A percentile compares a stretch with the other conserved stretches of the same genome.
These are phyloP conservation scores for Polydrusus pterygomalis DNA, from an alignment of 2,888 invertebrate genomes.

Conservation along the genomic window DNA sequence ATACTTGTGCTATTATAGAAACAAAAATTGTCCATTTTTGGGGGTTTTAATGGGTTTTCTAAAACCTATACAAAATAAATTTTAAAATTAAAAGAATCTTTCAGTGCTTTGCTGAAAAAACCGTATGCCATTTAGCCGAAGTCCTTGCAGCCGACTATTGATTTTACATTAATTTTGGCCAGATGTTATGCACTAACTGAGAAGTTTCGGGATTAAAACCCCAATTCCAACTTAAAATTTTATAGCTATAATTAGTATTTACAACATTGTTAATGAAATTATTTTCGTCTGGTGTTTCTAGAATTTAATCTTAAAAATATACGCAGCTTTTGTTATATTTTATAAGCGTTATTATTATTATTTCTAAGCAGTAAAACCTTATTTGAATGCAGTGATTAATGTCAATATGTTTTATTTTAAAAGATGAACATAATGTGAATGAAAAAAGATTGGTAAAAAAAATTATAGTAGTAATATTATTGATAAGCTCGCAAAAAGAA, in stretches of 20 bases:
- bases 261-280: slow-evolving; percentile 23
- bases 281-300: slow-evolving; percentile 17
- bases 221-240: slow-evolving; percentile 37
- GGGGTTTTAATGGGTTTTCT: neutral
- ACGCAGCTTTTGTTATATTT: neutral
- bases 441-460: too few relatives aligned
- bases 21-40: too few relatives aligned
- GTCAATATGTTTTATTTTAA: too few relatives aligned
- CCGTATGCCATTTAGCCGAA: slow-evolving; percentile 47
- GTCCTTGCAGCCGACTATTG: slow-evolving; percentile 47
- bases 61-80: neutral
- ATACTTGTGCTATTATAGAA: too few relatives aligned
- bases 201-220: slow-evolving; percentile 46
- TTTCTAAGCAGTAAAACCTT: neutral
- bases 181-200: slow-evolving; percentile 52
- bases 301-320: slow-evolving; percentile 1
- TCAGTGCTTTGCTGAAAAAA: slow-evolving; percentile 40
- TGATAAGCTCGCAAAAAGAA: too few relatives aligned
- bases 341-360: neutral
- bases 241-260: slow-evolving; percentile 33
- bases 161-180: slow-evolving; percentile 53
- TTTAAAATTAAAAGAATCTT: slow-evolving; percentile 9
- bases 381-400: too few relatives aligned
- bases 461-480: too few relatives aligned
- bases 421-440: too few relatives aligned